Evolutionary conservation across 2,888 invertebrate genomes (phyloP).

Genomic region (Timema podura): DNA sequence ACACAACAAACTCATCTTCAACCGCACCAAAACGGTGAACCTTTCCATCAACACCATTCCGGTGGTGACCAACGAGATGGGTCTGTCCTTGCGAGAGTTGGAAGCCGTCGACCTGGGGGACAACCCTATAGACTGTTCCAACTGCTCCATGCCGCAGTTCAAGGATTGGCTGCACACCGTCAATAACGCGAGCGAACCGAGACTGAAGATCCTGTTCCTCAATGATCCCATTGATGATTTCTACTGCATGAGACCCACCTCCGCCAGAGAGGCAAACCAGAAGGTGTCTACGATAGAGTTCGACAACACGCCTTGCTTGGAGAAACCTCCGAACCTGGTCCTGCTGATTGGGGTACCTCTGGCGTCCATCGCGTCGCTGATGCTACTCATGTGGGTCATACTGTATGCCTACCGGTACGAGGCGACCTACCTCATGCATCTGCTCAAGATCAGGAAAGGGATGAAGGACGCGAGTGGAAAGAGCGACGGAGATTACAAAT

Average conservation of each 20-base stretch:
- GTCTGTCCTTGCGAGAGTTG: constrained; percentile 6
- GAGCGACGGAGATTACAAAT: constrained; percentile 18
- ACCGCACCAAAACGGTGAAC: constrained; percentile 2
- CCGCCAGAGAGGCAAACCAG: no score
- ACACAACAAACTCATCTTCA: background rate
- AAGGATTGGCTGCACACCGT: constrained; percentile 15
- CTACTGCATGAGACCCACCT: background rate
- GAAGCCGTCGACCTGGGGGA: constrained; percentile 22
- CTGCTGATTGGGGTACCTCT: constrained; percentile 4
- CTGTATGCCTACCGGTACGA: constrained; percentile 24
- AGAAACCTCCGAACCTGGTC: background rate
- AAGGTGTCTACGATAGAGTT: background rate
- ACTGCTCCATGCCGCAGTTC: constrained; percentile 19
- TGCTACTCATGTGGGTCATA: constrained; percentile 11
- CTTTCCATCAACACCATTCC: constrained; percentile 21
- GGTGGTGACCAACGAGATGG: constrained; percentile 6
- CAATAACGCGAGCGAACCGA: background rate
- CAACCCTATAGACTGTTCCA: constrained; percentile 24
- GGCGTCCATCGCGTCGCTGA: background rate
- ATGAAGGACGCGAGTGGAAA: constrained; percentile 15
- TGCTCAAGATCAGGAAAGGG: constrained; percentile 22
- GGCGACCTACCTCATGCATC: constrained; percentile 23
- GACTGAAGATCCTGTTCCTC: background rate
- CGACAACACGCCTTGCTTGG: background rate
- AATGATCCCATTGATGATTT: constrained; percentile 6